Base-by-base conservation (phyloP, 2,797 vertebrate species). In the Xiphorhynchus erythropygius region DNA sequence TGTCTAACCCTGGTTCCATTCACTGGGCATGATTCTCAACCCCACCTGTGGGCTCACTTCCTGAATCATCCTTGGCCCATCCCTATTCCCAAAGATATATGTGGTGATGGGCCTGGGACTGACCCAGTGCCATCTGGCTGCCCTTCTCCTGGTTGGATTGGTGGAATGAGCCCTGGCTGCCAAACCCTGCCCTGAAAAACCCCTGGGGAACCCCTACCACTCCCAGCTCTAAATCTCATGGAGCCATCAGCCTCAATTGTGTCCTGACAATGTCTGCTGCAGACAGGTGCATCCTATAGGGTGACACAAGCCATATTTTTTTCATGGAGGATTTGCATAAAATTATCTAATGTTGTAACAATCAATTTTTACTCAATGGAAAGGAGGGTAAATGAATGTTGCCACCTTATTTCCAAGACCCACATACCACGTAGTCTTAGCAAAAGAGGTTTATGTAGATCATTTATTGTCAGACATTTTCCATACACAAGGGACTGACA, bases 191-290 rank as follows among this genome's bases (percentile, higher is more conserved):
- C 17, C 19, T 41, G 3, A 19, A 1, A 3, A 18, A 42, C 5
- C 2, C 6, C 4, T 41, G 32, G 7, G n/a, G 19, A 60, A 6
- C 1, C 2, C 8, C 11, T 10, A 10, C 3, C 1, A 1, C 3
- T 39, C 14, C 1, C 1, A 6, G 9, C 11, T 35, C 27, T 50
- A 13, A 37, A 2, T 3, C 9, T 23, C 21, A 22, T 16, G 19
- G 11, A 60, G 11, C 13, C 7, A 15, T 27, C 2, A 17, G 19
- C 19, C 23, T 35, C 19, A 18, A 8, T 13, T 50, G 6, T 5
- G 3, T 22, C 9, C 62, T 59, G 25, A 47, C 5, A 56, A 46
- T 12, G 2, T 33, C 23, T 53, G 0, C 37, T 57, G 47, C 28
- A 53, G 42, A 41, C 13, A 62, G 6, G 3, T 25, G 3, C 23